Base-by-base conservation (phyloP, 2,797 vertebrate genomes). In the Crocodylus rhombifer region DNA sequence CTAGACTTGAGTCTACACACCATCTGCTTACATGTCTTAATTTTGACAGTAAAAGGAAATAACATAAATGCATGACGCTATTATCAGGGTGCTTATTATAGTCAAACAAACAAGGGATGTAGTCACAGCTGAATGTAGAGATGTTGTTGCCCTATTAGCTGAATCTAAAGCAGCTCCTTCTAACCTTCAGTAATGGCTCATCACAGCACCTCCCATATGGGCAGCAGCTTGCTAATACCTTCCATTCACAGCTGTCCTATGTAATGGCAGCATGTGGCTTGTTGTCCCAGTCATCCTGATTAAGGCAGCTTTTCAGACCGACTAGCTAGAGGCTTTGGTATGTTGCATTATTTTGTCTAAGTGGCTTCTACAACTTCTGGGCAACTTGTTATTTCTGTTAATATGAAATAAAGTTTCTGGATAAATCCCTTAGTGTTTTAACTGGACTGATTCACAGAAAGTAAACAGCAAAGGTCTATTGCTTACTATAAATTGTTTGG, bases 201-300 rank as follows among this genome's bases (percentile, higher is more conserved):
- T 14, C 73, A 55, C 62, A 5, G 62, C 80, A 85, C 63, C 88
- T 95, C 77, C 86, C 91, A 91, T 91, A 85, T 93, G 86, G 90
- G 67, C 87, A 94, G 84, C 77, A 89, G 63, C 89, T 89, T 92
- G 88, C 57, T 62, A 57, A 21, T 86, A 84, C 63, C 90, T 90
- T 95, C 88, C 95, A 86, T 65, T 87, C 75, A 94, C 76, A 85
- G 77, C 81, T 85, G 79, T 76, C 80, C 57, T 58, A 56, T 36
- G 60, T 69, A 80, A 75, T 15, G 61, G 84, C 81, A 85, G 57
- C 57, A 4, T 25, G 33, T 26, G 18, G 92, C 75, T 28, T 62
- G 21, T 20, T 76, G 67, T 9, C 89, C 18, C 60, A 73, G 51
- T 30, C 56, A 1, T 74, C 69, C 57, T 87, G 75, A 81, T 93